Percentiles rank a stretch among this genome's conserved stretches.
Evolutionary conservation across 2,797 vertebrate genomes (phyloP).

Genomic region (Masticophis lateralis): DNA sequence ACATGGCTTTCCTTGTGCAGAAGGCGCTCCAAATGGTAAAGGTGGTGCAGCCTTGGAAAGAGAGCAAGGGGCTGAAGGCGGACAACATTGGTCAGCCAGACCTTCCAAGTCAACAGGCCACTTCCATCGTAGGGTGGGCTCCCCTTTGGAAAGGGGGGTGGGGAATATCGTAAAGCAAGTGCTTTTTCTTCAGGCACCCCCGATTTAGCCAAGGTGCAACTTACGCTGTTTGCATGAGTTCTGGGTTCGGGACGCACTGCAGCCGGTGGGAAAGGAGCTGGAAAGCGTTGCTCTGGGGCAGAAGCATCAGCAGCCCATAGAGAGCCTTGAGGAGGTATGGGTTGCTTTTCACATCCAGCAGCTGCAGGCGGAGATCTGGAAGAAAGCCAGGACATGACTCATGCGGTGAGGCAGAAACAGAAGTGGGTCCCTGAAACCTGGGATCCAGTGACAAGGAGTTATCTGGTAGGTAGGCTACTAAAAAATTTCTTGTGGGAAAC

Average conservation of each 20-base stretch:
- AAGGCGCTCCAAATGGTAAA: not conserved
- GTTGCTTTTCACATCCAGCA: constrained; percentile 95
- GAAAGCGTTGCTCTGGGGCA: constrained; percentile 98
- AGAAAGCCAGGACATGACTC: not conserved
- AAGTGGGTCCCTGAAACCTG: not conserved
- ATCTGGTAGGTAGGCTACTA: not conserved
- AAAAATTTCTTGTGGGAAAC: not conserved
- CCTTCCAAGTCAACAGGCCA: not conserved
- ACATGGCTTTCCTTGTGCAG: not conserved
- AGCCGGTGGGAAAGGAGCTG: constrained; percentile 93
- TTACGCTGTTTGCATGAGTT: constrained; percentile 90
- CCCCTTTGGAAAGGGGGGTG: not conserved
- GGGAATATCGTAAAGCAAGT: not conserved
- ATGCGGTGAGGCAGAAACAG: not conserved
- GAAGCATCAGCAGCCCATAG: constrained; percentile 94
- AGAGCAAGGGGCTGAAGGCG: not conserved
- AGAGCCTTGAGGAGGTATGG: constrained; percentile 96
- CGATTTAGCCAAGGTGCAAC: constrained; percentile 30
- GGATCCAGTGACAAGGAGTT: not conserved
- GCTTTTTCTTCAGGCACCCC: not conserved
- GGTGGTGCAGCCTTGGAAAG: not conserved
- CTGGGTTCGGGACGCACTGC: constrained; percentile 93
- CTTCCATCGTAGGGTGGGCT: not conserved
- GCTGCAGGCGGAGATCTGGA: constrained; percentile 89
- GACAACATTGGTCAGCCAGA: not conserved